phyloP scores from a whole-genome alignment of 1,140 invertebrate species.

The Drosophila jambulina region DNA sequence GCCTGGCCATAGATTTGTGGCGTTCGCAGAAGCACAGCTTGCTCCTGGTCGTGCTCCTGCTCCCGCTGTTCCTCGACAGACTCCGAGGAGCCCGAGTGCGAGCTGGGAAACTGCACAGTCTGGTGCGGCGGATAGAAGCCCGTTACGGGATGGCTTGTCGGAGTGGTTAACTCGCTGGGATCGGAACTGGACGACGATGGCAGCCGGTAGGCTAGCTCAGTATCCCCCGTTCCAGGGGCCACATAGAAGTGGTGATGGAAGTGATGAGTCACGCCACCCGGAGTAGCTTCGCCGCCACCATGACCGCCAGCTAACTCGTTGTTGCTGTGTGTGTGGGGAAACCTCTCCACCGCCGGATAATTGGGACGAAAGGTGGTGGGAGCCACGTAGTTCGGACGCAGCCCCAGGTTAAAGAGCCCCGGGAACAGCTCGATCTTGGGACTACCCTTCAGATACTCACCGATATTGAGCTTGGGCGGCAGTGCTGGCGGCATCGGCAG shows the following conservation, averaged over 20 bases:
- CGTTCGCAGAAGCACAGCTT: constrained; percentile 28
- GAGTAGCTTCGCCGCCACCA: not conserved
- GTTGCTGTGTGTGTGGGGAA: constrained; percentile 26
- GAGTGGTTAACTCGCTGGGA: constrained; percentile 22
- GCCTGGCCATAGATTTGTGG: constrained; percentile 61
- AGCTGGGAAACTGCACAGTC: constrained; percentile 53
- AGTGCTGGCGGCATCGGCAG: constrained; percentile 27
- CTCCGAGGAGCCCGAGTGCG: constrained; percentile 39
- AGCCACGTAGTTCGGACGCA: constrained; percentile 55
- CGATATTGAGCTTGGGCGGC: constrained; percentile 71
- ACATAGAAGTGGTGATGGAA: constrained; percentile 85
- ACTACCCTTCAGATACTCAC: constrained; percentile 67
- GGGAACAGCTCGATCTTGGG: constrained; percentile 70
- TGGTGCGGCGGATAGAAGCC: constrained; percentile 18
- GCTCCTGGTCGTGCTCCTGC: constrained; percentile 21
- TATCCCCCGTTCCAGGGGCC: constrained; percentile 35
- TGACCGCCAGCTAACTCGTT: constrained; percentile 11
- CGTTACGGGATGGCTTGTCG: not conserved
- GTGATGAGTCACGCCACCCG: constrained; percentile 73
- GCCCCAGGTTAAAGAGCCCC: constrained; percentile 54
- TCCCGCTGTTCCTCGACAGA: constrained; percentile 40
- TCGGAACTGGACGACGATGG: constrained; percentile 1
- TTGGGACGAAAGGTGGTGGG: constrained; percentile 77
- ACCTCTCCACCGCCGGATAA: constrained; percentile 59
- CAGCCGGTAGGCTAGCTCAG: constrained; percentile 27